A percentile compares a stretch with the other conserved stretches of the same genome.
Conservation (phyloP, 2,113 vertebrate species). For the Serilophus lunatus region DNA sequence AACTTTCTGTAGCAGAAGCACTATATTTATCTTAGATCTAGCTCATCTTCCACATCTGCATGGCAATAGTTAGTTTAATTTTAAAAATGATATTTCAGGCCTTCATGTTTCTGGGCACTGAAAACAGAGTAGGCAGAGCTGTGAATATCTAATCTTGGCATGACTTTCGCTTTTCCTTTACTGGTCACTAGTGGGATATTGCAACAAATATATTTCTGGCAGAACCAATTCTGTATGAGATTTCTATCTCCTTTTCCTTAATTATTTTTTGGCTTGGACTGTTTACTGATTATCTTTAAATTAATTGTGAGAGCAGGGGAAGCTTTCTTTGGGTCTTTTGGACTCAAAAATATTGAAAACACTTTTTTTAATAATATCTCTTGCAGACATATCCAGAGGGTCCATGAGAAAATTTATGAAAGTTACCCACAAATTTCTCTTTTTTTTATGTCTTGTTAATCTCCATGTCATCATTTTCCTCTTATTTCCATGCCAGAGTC, state of each 20-base stretch:
- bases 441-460: neutral
- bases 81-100: conserved; percentile 67
- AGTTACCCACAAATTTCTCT: neutral
- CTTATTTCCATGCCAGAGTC: neutral
- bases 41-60: conserved; percentile 57
- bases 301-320: neutral
- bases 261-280: conserved; percentile 23
- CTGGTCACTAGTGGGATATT: conserved; percentile 59
- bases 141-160: conserved; percentile 65
- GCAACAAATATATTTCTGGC: conserved; percentile 64
- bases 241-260: conserved; percentile 25
- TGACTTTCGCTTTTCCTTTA: conserved; percentile 68
- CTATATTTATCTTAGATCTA: conserved; percentile 46
- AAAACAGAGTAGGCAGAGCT: conserved; percentile 58
- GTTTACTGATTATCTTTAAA: conserved; percentile 36
- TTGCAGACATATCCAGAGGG: neutral
- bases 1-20: conserved; percentile 31
- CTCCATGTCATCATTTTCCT: neutral
- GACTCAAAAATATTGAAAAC: neutral
- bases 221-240: conserved; percentile 27
- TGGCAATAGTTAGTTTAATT: conserved; percentile 64
- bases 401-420: neutral
- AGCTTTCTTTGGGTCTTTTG: neutral
- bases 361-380: neutral
- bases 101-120: conserved; percentile 53